Base-by-base conservation (phyloP, 2,888 invertebrate species). In the Steromphala cineraria region DNA sequence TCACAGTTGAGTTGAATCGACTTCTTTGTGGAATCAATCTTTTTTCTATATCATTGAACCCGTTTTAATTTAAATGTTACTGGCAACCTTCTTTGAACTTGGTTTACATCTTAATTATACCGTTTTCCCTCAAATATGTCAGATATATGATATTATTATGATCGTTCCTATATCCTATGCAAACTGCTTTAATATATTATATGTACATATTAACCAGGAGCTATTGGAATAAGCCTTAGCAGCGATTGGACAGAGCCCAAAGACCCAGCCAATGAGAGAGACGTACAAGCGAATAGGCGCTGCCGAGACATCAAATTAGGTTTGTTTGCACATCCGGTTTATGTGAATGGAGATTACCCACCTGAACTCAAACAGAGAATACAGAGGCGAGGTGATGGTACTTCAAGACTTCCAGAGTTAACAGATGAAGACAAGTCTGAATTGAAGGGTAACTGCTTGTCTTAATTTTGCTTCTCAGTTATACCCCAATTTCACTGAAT, bases 281-380 rank as follows among this genome's bases (percentile, higher is more conserved):
- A 90, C 76, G 81, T 89, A 2, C 83, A 83, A 5, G 90, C 91
- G 4, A 84, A 88, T 10, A 88, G 89, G 31, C 82, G 88, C 46
- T 85, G 83, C 15, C 53, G 86, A 31, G 81, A 85, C 76, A 89
- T 90, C 78, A 82, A 86, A 52, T 80, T 91, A 36, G 92, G 92
- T 7, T 89, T 89, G 90, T 92, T 88, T 78, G 91, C 91, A 1
- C 86, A 90, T 78, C 90, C 92, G 7, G 88, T 92, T 24, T 87
- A 83, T 67, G 87, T 90, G 8, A 82, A 89, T 80, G 92, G 92
- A 7, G 96, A 96, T 93, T 96, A 90, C 76, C 31, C 40, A 15
- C 31, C 17, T 0, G 75, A 46, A n/a, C 4, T 46, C 8, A 75
- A 76, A 46, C 15, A 36, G 21, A 75, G 75, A 53, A 31, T 81